Base-by-base conservation (phyloP, 2,797 vertebrate genomes). In the Esox masquinongy region DNA sequence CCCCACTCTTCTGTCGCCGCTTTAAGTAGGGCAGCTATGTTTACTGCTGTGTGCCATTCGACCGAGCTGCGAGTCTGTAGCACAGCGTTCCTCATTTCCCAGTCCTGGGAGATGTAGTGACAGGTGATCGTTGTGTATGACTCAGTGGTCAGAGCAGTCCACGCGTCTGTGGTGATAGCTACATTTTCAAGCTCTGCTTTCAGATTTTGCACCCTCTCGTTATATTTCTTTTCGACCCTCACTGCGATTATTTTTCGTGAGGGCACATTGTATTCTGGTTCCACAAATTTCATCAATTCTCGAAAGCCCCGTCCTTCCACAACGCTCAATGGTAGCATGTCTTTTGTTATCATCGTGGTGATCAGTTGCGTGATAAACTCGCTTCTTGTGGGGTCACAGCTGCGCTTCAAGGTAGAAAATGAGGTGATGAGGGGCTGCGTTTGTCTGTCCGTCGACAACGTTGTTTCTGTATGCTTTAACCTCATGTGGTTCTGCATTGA, bases 291-390 rank as follows among this genome's bases (percentile, higher is more conserved):
- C 11, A 64, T 64, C 3, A 24, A 15, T 64, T 24, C 61, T 64
- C 24, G 61, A 9, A 64, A 11, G 16, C n/a, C 53, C 53, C 17
- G 16, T 59, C 53, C n/a, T 16, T 59, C 53, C 53, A 59, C 53
- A 29, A 64, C 9, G 61, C 61, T 64, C n/a, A 64, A 15, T 24
- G 61, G 61, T 64, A 64, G 61, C 61, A 64, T 64, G 24, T 64
- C n/a, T 64, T 64, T 24, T 22, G 61, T 64, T 64, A 64, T 64
- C n/a, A 64, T 64, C 14, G 24, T 24, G 0, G n/a, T 15, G 7
- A 64, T 64, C 22, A 64, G 24, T 8, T 29, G 61, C 61, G 12
- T 64, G 5, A 64, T 64, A 24, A 11, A 24, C 61, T 64, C 59
- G 24, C 61, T 64, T 64, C 61, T 64, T 64, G n/a, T 24, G n/a